These are phyloP conservation scores for Geodia barretti DNA, from an alignment of 37 sponge, comb jelly and placozoan genomes.

Conservation along the genomic window DNA sequence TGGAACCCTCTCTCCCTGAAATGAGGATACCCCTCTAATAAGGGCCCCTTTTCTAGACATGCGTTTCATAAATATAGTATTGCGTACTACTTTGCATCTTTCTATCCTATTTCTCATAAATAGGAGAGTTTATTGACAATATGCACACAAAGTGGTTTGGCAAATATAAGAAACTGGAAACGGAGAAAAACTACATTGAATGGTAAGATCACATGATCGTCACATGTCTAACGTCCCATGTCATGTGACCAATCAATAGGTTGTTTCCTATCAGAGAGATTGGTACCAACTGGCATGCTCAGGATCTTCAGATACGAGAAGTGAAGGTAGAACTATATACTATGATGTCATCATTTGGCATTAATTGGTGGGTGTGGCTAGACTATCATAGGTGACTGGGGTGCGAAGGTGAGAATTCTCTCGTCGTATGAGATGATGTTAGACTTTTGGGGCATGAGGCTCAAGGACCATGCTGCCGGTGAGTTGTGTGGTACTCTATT, in stretches of 20 bases:
- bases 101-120: no score
- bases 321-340: no score
- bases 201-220: background rate
- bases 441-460: background rate
- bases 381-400: background rate
- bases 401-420: background rate
- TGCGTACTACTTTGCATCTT: no score
- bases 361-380: background rate
- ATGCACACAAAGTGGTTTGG: background rate
- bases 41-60: no score
- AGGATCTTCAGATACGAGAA: background rate
- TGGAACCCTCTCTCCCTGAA: background rate
- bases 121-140: conserved; percentile 1
- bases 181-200: background rate
- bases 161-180: background rate
- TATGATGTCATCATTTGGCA: no score
- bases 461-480: background rate
- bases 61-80: no score
- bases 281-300: background rate
- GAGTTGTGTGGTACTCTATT: no score
- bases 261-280: background rate
- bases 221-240: no score
- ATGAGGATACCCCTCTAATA: no score
- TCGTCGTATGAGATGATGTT: background rate
- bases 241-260: background rate